Conservation (phyloP, 53 echinoderm and acorn worm species). For the Luidia sarsii region DNA sequence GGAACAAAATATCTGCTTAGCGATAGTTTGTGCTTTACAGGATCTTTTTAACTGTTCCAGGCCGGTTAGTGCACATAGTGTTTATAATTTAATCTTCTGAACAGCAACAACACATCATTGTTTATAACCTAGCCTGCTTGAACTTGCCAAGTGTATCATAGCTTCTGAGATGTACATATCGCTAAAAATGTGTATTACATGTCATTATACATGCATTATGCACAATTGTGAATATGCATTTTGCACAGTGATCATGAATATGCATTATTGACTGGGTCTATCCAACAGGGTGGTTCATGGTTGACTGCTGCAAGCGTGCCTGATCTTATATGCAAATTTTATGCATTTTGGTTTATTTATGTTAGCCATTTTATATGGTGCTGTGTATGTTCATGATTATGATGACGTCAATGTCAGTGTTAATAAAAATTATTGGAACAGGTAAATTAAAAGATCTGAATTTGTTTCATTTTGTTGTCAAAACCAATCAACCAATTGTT, state of each 20-base stretch:
- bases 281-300: constrained; percentile 46
- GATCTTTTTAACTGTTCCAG: too few relatives aligned
- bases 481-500: too few relatives aligned
- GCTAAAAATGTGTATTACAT: constrained; percentile 25
- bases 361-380: constrained; percentile 50
- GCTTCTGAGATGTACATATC: constrained; percentile 39
- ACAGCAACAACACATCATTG: neutral
- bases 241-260: constrained; percentile 14
- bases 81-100: constrained; percentile 1
- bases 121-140: neutral
- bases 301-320: constrained; percentile 54
- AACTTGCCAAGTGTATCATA: constrained; percentile 45
- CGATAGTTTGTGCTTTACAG: too few relatives aligned
- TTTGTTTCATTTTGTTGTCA: neutral
- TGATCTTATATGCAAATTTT: constrained; percentile 49
- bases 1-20: too few relatives aligned
- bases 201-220: too few relatives aligned
- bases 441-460: neutral
- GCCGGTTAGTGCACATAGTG: neutral
- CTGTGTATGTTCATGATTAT: constrained; percentile 27
- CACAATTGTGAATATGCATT: constrained; percentile 17
- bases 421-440: neutral
- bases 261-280: neutral
- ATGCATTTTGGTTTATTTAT: constrained; percentile 56
- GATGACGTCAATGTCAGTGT: constrained; percentile 13